phyloP scores from a whole-genome alignment of 2,797 vertebrate species.

The Gymnothorax javanicus region DNA sequence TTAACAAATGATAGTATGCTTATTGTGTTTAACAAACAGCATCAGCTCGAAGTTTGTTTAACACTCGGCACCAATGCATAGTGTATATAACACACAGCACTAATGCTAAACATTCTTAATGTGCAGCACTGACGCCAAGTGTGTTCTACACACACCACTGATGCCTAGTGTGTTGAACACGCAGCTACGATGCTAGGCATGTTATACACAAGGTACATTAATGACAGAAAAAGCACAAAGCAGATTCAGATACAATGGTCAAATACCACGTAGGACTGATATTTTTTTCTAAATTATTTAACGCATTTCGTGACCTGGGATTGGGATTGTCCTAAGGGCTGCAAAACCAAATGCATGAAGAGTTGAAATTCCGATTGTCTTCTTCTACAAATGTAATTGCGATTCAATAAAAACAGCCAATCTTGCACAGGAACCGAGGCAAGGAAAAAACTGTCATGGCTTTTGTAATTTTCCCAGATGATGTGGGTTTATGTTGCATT shows the following conservation, averaged over 20 bases:
- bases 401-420: neutral
- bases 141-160: too few species aligned
- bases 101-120: neutral
- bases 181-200: too few species aligned
- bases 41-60: too few species aligned
- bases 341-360: neutral
- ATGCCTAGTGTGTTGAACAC: too few species aligned
- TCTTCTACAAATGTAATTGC: neutral
- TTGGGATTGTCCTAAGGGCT: neutral
- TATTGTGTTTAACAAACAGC: too few species aligned
- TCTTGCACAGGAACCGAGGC: neutral
- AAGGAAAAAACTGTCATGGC: neutral
- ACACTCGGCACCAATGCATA: neutral
- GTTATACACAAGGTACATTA: neutral
- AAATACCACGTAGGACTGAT: neutral
- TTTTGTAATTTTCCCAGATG: neutral
- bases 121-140: too few species aligned
- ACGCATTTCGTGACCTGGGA: neutral
- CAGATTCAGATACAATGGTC: neutral
- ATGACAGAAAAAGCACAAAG: neutral
- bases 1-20: too few species aligned
- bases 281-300: neutral
- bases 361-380: neutral
- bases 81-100: neutral
- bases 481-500: neutral